These are phyloP conservation scores for Ciconia nigra DNA, from an alignment of 2,797 vertebrate species.

Conservation along the genomic window DNA sequence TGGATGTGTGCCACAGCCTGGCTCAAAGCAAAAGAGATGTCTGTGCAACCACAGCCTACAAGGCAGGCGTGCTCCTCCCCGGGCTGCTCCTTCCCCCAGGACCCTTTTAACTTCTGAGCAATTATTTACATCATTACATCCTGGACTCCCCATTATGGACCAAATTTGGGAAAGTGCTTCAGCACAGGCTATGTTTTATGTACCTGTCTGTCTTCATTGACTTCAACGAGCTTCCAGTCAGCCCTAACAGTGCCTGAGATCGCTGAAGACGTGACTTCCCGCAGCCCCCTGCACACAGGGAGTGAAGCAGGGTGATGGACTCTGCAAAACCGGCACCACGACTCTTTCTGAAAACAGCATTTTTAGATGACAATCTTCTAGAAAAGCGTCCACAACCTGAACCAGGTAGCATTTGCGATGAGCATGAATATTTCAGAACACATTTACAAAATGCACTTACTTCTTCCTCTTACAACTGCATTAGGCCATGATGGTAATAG, in stretches of 20 bases:
- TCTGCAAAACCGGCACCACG: fast-evolving
- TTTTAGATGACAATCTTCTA: not conserved
- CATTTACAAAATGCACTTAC: not conserved
- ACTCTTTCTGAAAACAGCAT: not conserved
- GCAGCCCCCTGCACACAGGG: fast-evolving
- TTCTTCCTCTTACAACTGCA: not conserved
- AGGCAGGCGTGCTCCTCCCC: not conserved
- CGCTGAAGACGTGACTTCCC: fast-evolving
- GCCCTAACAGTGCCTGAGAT: not conserved
- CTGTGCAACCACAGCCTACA: not conserved
- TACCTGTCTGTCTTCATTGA: not conserved
- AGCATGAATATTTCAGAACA: conserved; percentile 7
- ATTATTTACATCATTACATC: not conserved
- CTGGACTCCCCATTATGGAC: not conserved
- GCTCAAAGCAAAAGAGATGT: not conserved
- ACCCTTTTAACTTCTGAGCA: not conserved
- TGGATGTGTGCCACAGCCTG: not conserved
- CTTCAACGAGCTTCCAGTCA: not conserved
- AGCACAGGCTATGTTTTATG: not conserved
- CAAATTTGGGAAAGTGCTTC: not conserved
- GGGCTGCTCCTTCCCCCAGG: not conserved
- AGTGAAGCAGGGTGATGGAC: not conserved
- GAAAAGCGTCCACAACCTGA: not conserved
- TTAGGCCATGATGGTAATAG: not conserved
- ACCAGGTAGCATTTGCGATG: not conserved